A percentile compares a stretch with the other conserved stretches of the same genome.
Conservation (phyloP, 2,888 invertebrate species). For the Cenopis cana region DNA sequence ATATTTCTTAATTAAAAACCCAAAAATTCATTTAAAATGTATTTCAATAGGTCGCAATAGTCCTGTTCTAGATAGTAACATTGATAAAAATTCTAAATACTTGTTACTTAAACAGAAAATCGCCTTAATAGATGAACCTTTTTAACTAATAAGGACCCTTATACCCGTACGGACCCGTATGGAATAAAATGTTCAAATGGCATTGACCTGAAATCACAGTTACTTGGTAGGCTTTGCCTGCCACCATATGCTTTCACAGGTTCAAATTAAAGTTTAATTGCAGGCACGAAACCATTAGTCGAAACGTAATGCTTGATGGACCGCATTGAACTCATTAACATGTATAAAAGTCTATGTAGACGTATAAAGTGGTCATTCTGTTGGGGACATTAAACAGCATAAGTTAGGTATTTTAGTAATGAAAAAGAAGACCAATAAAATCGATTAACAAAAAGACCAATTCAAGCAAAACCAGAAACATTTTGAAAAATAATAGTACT, state of each 20-base stretch:
- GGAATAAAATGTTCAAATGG: neutral
- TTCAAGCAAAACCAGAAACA: neutral
- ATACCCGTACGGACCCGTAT: no score
- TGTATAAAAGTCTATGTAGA: constrained; percentile 63
- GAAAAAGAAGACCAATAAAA: neutral
- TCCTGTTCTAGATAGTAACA: no score
- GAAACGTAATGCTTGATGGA: constrained; percentile 65
- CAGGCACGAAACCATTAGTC: constrained; percentile 41
- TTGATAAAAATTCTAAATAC: no score
- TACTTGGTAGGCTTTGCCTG: neutral
- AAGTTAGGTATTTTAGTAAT: neutral
- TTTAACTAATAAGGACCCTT: no score
- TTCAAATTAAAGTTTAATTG: constrained; percentile 38
- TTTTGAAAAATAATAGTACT: constrained; percentile 24
- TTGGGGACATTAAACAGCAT: constrained; percentile 17
- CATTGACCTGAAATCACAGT: neutral
- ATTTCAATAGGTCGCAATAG: no score
- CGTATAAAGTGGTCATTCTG: constrained; percentile 21
- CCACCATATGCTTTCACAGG: constrained; percentile 30
- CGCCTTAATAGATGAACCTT: no score
- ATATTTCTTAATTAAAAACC: no score
- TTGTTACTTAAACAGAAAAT: no score
- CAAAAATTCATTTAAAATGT: no score
- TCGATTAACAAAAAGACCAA: neutral
- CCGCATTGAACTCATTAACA: constrained; percentile 61